phyloP scores from a whole-genome alignment of 2,888 invertebrate species.

The Pseudococcus viburni region DNA sequence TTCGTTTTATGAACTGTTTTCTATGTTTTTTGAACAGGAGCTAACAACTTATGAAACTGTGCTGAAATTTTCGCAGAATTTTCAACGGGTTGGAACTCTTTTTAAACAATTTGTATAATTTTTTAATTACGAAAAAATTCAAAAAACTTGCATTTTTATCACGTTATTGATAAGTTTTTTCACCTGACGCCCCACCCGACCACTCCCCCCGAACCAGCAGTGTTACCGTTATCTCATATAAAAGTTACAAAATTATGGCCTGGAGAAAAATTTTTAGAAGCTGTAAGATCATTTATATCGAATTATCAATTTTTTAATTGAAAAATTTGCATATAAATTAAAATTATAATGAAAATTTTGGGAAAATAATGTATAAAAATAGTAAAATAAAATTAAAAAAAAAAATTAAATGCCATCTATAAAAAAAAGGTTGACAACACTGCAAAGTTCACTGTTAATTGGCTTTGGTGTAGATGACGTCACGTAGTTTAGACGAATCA shows the following conservation, averaged over 20 bases:
- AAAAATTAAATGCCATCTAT: not conserved
- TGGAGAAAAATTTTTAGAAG: not conserved
- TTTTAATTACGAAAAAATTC: conserved; percentile 10
- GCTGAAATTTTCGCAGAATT: not conserved
- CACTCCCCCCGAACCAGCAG: not conserved
- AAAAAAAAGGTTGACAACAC: not conserved
- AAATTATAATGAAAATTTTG: not conserved
- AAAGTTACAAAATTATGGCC: not conserved
- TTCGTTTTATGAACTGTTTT: not conserved
- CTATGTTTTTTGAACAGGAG: not conserved
- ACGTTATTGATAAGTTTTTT: not conserved
- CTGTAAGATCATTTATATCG: not conserved
- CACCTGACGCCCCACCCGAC: not conserved
- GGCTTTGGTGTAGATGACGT: not conserved
- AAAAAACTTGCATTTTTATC: not conserved
- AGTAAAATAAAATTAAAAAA: not conserved
- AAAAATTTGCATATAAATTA: not conserved
- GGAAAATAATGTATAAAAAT: not conserved
- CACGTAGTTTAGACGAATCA: not conserved
- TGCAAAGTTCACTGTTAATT: not conserved
- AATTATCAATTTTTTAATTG: too few relatives aligned
- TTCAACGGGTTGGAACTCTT: not conserved
- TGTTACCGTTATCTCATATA: not conserved
- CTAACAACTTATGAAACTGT: not conserved
- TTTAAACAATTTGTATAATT: not conserved